Evolutionary conservation across 2,888 invertebrate species (phyloP).

Genomic region (Ophonus ardosiacus): DNA sequence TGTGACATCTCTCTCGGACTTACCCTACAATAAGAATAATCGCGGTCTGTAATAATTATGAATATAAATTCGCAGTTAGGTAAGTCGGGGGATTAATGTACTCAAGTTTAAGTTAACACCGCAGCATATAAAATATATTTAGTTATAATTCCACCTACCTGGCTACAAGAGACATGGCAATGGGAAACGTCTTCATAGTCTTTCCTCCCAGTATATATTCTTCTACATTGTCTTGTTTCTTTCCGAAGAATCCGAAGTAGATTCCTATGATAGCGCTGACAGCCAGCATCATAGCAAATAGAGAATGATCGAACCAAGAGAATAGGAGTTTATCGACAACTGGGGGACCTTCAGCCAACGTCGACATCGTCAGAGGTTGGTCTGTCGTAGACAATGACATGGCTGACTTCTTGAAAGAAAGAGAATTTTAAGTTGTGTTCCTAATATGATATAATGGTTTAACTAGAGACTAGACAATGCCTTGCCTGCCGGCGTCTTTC

Average conservation of each 20-base stretch:
- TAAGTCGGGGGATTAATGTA: no score
- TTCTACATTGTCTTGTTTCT: conserved; percentile 80
- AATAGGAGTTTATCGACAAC: conserved; percentile 71
- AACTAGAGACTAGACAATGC: no score
- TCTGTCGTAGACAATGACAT: conserved; percentile 8
- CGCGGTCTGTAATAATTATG: no score
- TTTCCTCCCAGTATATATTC: conserved; percentile 86
- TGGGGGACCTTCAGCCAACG: not conserved
- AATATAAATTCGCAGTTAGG: no score
- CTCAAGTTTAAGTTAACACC: no score
- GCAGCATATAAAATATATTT: no score
- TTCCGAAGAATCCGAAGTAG: conserved; percentile 79
- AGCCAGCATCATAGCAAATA: conserved; percentile 77
- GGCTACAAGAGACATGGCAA: conserved; percentile 86
- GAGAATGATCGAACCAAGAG: conserved; percentile 78
- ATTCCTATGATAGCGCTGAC: conserved; percentile 79
- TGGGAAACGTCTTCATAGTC: conserved; percentile 84
- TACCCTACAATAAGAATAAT: no score
- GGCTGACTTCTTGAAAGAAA: not conserved
- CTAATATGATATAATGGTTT: no score
- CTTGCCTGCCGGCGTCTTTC: no score
- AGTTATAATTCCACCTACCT: conserved; percentile 77
- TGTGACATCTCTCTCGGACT: no score
- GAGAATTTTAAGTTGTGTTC: not conserved
- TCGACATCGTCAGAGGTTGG: not conserved